Conservation (phyloP, 2,888 invertebrate genomes). For the Paralinhomoeus sp. region DNA sequence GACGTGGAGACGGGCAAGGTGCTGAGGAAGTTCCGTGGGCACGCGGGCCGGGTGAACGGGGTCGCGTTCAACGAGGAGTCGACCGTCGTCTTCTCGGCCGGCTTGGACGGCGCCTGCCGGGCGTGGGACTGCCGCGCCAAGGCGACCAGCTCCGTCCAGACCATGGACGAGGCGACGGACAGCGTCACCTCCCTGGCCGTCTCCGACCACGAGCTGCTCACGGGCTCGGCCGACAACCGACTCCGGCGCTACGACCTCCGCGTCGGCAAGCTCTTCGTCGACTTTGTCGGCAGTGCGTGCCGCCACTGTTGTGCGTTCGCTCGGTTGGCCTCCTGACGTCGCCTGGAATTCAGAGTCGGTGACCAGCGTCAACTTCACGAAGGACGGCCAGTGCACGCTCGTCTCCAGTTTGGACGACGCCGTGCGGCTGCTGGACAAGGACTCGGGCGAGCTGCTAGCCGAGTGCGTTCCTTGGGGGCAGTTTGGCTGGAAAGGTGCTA, state of each 20-base stretch:
- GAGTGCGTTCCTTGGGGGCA: conserved; percentile 32
- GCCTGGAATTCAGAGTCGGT: conserved; percentile 33
- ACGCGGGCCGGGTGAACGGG: conserved; percentile 58
- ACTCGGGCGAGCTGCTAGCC: conserved; percentile 48
- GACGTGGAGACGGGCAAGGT: conserved; percentile 79
- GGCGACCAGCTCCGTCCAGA: no score
- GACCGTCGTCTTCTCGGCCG: conserved; percentile 67
- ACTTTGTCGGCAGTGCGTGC: conserved; percentile 46
- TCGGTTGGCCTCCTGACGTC: not conserved
- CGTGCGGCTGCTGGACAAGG: conserved; percentile 66
- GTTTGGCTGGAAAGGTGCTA: not conserved
- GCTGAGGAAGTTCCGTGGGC: conserved; percentile 56
- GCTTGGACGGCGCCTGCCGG: conserved; percentile 70
- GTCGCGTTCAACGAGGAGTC: conserved; percentile 84
- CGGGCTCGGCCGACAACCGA: conserved; percentile 66
- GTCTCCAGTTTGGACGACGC: conserved; percentile 58
- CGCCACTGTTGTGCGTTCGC: no score
- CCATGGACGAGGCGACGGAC: conserved; percentile 74
- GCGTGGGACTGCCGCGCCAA: conserved; percentile 75
- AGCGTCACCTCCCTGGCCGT: conserved; percentile 42
- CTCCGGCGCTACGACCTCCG: conserved; percentile 72
- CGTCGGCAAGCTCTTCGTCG: conserved; percentile 43
- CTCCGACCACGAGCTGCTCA: conserved; percentile 65
- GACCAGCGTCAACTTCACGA: conserved; percentile 57
- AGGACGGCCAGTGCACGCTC: conserved; percentile 75